These are phyloP conservation scores for Psittacara wagleri DNA, from an alignment of 2,113 vertebrate species.

Conservation along the genomic window DNA sequence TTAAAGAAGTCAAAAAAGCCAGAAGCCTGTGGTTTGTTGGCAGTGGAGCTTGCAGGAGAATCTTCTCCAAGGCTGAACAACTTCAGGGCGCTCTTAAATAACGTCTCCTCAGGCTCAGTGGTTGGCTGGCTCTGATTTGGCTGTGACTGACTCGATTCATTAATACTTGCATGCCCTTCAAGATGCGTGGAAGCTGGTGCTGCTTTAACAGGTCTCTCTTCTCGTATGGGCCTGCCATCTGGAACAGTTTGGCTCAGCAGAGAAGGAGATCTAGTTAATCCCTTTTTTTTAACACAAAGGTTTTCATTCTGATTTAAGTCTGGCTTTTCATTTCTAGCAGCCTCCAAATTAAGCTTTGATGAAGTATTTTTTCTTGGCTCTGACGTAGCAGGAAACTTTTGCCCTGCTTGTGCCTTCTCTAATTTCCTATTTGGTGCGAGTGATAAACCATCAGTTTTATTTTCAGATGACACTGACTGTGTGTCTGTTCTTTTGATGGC, in stretches of 20 bases:
- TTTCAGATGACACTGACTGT: slow-evolving; percentile 25
- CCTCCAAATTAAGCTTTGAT: slow-evolving; percentile 71
- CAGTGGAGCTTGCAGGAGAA: slow-evolving; percentile 36
- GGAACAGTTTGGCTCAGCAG: not conserved
- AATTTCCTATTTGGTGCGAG: slow-evolving; percentile 27
- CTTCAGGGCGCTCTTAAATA: slow-evolving; percentile 71
- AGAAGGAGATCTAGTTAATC: slow-evolving; percentile 51
- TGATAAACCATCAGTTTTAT: not conserved
- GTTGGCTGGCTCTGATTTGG: slow-evolving; percentile 48
- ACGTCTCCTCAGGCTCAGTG: slow-evolving; percentile 59
- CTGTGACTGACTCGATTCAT: slow-evolving; percentile 43
- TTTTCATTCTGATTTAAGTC: slow-evolving; percentile 16
- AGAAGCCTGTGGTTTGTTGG: slow-evolving; percentile 76
- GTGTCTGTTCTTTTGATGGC: slow-evolving; percentile 9
- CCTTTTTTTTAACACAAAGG: not conserved
- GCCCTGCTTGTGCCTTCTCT: not conserved
- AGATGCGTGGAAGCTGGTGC: not conserved
- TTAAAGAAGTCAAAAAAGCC: slow-evolving; percentile 86
- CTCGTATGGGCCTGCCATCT: not conserved
- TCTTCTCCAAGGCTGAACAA: slow-evolving; percentile 70
- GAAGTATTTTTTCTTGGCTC: not conserved
- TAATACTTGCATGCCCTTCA: not conserved
- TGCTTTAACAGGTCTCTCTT: slow-evolving; percentile 17
- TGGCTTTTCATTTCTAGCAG: slow-evolving; percentile 52
- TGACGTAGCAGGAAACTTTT: not conserved